These are phyloP conservation scores for Ifrita kowaldi DNA, from an alignment of 2,113 vertebrate genomes.

Conservation along the genomic window DNA sequence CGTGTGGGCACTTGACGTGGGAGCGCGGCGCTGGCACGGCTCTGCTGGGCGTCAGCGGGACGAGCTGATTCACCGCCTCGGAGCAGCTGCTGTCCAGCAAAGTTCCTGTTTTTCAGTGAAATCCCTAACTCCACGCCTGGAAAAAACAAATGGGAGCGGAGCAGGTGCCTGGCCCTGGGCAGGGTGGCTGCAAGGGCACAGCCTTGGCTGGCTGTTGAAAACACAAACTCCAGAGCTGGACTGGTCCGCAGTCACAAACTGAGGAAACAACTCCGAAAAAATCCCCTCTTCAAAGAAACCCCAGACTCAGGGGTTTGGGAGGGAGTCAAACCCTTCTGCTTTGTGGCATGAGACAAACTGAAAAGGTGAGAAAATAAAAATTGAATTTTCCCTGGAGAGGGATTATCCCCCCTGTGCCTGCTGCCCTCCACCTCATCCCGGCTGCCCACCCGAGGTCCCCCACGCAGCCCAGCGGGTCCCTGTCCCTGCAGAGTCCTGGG, in stretches of 20 bases:
- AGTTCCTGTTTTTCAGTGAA: constrained; percentile 53
- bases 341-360: neutral
- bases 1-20: accelerated
- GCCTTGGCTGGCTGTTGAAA: neutral
- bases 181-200: neutral
- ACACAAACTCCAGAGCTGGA: neutral
- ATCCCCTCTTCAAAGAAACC: accelerated
- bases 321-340: neutral
- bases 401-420: neutral
- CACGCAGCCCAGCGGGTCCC: neutral
- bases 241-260: accelerated
- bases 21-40: neutral
- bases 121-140: neutral
- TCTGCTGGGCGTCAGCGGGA: neutral
- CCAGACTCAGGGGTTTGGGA: neutral
- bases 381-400: neutral
- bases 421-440: neutral
- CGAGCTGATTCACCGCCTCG: neutral
- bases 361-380: neutral
- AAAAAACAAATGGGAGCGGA: neutral
- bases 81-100: constrained; percentile 39
- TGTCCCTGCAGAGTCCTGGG: neutral
- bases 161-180: constrained; percentile 25
- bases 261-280: neutral
- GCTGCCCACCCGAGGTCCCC: neutral